Conservation (phyloP, 2,888 invertebrate species). For the Machimus rusticus region DNA sequence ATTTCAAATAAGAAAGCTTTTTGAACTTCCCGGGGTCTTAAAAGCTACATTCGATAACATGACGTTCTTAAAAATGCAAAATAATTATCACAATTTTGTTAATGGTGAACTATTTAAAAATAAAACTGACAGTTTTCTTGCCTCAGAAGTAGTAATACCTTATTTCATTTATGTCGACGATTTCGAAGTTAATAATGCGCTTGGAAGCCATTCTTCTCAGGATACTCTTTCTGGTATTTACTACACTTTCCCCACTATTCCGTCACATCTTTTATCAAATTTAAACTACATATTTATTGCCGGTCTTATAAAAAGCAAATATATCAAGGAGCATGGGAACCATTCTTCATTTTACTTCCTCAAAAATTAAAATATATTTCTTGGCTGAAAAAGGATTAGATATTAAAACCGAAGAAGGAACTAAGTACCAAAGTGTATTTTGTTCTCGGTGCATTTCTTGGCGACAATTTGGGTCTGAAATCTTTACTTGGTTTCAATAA, state of each 20-base stretch:
- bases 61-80: neutral
- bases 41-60: neutral
- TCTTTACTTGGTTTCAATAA: slow-evolving; percentile 14
- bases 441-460: slow-evolving; percentile 17
- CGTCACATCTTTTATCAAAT: neutral
- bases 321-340: neutral
- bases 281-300: neutral
- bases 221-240: slow-evolving; percentile 13
- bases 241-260: slow-evolving; percentile 25
- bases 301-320: neutral
- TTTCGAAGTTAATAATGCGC: slow-evolving; percentile 33
- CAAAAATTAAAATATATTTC: slow-evolving; percentile 3
- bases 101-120: neutral
- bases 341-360: neutral
- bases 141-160: slow-evolving; percentile 3
- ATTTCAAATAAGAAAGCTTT: no score
- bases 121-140: neutral
- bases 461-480: slow-evolving; percentile 38
- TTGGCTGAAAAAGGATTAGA: slow-evolving; percentile 4
- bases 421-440: neutral
- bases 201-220: slow-evolving; percentile 24
- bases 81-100: neutral
- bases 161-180: slow-evolving; percentile 31
- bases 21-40: neutral
- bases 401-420: neutral